Evolutionary conservation across 2,113 vertebrate genomes (phyloP), one percentile per base, ranked within the genome.

Genomic region (Ailuropoda melanoleuca): DNA sequence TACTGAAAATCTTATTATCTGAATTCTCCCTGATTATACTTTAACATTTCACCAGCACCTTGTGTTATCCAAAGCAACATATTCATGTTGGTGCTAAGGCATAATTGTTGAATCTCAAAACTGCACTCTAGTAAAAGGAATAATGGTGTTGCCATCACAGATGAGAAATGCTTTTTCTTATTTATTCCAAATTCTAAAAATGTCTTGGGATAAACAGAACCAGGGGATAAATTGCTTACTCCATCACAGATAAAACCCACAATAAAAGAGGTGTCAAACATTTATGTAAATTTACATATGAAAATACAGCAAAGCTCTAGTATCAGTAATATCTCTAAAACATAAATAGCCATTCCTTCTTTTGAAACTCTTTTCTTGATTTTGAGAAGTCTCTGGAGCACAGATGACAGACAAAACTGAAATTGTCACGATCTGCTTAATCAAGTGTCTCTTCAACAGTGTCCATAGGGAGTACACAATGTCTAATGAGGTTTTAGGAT

Each of bases 401-500:
- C 12, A 19, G 37, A 53, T 90, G 88, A 95, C 64, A 94, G 91
- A 64, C 58, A 92, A 82, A 92, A 66, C 97, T 93, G 90, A 97
- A 95, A 88, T 62, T 93, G 95, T 96, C 96, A 94, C 46, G 18
- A 93, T 94, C 74, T 1, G 13, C 84, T 93, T 96, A 96, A 96
- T 97, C 94, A 97, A 97, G 39, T 83, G 48, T 62, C 70, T 96
- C 83, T 90, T 97, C 78, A 81, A 43, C 74, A 90, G 84, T 26
- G 43, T 68, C 97, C 70, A 6, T 5, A 26, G 94, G 94, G 97
- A 97, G 66, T 48, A 94, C 31, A 95, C 93, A 93, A 48, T 88
- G 58, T 85, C 93, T 97, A 97, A 96, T 88, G 85, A 97, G 10
- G 75, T 81, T 97, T 95, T 89, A 80, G 92, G 77, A 96, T 97